phyloP scores from a whole-genome alignment of 2,888 invertebrate species.

The Nomada fabriciana region DNA sequence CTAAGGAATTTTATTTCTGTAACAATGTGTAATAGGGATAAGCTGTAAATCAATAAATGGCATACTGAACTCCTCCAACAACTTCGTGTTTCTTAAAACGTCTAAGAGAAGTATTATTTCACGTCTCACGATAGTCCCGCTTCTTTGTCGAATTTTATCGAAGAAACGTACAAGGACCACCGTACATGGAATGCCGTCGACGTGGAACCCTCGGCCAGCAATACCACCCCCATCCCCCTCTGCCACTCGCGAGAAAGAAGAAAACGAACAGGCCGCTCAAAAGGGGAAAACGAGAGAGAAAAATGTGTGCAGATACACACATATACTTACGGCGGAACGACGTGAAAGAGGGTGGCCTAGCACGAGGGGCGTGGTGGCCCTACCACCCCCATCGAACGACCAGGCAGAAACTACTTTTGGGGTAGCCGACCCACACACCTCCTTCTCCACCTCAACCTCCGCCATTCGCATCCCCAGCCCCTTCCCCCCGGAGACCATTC shows the following conservation, averaged over 20 bases:
- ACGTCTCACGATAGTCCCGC: neutral
- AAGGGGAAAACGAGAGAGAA: slow-evolving; percentile 37
- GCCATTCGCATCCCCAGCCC: slow-evolving; percentile 1
- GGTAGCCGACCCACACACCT: slow-evolving; percentile 57
- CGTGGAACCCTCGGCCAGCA: slow-evolving; percentile 53
- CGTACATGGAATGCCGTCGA: slow-evolving; percentile 64
- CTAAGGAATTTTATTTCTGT: neutral
- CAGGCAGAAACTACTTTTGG: slow-evolving; percentile 70
- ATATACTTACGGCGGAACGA: slow-evolving; percentile 52
- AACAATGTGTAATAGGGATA: neutral
- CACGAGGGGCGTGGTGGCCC: slow-evolving; percentile 75
- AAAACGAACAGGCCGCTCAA: slow-evolving; percentile 28
- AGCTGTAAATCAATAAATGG: neutral
- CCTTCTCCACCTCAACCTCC: slow-evolving; percentile 29
- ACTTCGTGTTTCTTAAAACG: neutral
- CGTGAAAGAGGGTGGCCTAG: slow-evolving; percentile 69
- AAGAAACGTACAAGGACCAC: slow-evolving; percentile 45
- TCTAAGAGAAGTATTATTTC: slow-evolving; percentile 16
- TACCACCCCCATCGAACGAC: slow-evolving; percentile 66
- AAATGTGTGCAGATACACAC: slow-evolving; percentile 38
- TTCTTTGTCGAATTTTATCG: slow-evolving; percentile 53
- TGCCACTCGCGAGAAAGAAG: slow-evolving; percentile 38
- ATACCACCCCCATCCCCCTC: slow-evolving; percentile 42
- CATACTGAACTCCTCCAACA: neutral
- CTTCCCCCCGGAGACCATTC: neutral